Evolutionary conservation across 1,140 invertebrate species (phyloP), one percentile per base, ranked within the genome.

Genomic region (Drosophila equinoxialis): DNA sequence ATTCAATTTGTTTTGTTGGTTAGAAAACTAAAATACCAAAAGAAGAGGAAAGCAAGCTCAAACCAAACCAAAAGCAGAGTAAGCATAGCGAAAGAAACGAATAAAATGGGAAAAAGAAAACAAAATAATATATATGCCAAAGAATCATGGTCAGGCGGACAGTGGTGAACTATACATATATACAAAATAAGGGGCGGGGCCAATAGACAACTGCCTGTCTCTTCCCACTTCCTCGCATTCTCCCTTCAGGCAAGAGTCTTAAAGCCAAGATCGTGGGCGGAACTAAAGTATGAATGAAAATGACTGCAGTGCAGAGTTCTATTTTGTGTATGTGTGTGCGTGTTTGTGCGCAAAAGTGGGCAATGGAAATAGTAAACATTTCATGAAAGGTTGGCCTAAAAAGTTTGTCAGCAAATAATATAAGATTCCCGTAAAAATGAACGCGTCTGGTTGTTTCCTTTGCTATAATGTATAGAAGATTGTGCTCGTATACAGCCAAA

Each of bases 1-100:
- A 87, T 87, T 87, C 83, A 87, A 87, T 87, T 87, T 87, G 83
- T 87, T 87, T 87, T 87, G 83, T 87, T 89, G 83, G 83, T 83
- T 89, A 82, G 83, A 86, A 86, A 86, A 86, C 83, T 86, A 86
- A 86, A 86, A 86, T 82, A 86, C 83, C 79, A 81, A 86, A 81
- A 76, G 68, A 58, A 57, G 33, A 74, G 37, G 37, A 39, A 39
- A 74, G 71, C 33, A 71, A 71, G 20, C 35, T 35, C 37, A 39
- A 13, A 39, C 37, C 37, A 77, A 81, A 77, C 35, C 37, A 77
- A 81, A 74, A 20, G 42, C 65, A 69, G 58, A 61, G 65, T 30
- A 65, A 59, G 68, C 45, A 37, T 64, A 67, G 41, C 63, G 51
- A 76, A 65, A 71, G 45, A 72, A 65, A 69, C 68, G 41, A 41